phyloP scores from a whole-genome alignment of 2,888 invertebrate species.

The Aspidiotus rigidus region DNA sequence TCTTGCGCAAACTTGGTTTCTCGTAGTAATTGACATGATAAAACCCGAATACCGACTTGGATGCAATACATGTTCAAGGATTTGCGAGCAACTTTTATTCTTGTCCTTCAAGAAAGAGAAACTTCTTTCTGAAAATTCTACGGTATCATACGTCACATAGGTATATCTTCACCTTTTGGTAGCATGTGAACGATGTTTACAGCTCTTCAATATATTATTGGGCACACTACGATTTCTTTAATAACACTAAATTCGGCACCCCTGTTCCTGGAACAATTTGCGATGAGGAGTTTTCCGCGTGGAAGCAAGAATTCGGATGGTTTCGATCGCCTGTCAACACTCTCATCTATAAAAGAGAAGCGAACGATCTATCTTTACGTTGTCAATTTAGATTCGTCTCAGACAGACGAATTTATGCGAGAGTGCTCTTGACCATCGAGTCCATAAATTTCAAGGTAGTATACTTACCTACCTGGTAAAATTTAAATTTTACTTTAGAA shows the following conservation, averaged over 20 bases:
- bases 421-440: slow-evolving; percentile 66
- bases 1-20: too few relatives aligned
- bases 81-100: too few relatives aligned
- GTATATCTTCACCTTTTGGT: too few relatives aligned
- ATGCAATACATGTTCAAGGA: too few relatives aligned
- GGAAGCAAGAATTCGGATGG: slow-evolving; percentile 66
- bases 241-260: slow-evolving; percentile 77
- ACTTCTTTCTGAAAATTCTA: background rate
- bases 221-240: slow-evolving; percentile 91
- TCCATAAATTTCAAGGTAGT: slow-evolving; percentile 69
- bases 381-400: slow-evolving; percentile 78
- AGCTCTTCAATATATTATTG: slow-evolving; percentile 85
- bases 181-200: slow-evolving; percentile 34
- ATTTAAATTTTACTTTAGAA: too few relatives aligned
- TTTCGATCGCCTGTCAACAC: slow-evolving; percentile 78
- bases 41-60: too few relatives aligned
- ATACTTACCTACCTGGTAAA: too few relatives aligned
- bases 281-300: slow-evolving; percentile 78
- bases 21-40: too few relatives aligned
- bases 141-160: too few relatives aligned
- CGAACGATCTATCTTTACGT: slow-evolving; percentile 54
- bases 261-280: slow-evolving; percentile 71
- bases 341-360: slow-evolving; percentile 68
- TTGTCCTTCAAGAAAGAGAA: background rate
- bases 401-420: slow-evolving; percentile 67